Percentiles rank a stretch among this genome's conserved stretches.
phyloP scores from a whole-genome alignment of 2,888 invertebrate species.

The Eudasyphora cyanicolor region DNA sequence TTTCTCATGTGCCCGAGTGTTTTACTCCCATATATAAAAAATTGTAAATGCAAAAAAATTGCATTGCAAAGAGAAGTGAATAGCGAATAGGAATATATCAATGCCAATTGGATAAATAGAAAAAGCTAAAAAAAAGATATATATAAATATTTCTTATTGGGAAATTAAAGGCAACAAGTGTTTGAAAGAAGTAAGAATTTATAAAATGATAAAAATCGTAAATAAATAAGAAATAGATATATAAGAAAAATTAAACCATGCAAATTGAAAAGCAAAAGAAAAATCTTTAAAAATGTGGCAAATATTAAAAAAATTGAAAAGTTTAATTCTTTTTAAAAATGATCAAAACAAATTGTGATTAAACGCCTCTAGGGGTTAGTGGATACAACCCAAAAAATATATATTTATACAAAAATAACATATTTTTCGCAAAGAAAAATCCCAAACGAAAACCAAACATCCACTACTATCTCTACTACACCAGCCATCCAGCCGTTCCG shows the following conservation, averaged over 20 bases:
- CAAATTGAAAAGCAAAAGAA: background rate
- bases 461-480: slow-evolving; percentile 36
- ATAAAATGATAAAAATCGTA: background rate
- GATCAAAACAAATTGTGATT: slow-evolving; percentile 1
- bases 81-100: slow-evolving; percentile 68
- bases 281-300: background rate
- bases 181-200: background rate
- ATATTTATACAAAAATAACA: too few relatives aligned
- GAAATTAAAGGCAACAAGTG: slow-evolving; percentile 31
- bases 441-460: slow-evolving; percentile 41
- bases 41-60: slow-evolving; percentile 43
- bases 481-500: slow-evolving; percentile 36
- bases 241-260: background rate
- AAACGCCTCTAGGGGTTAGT: background rate
- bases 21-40: slow-evolving; percentile 44
- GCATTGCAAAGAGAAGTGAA: slow-evolving; percentile 74
- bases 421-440: slow-evolving; percentile 2
- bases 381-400: background rate
- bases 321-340: background rate
- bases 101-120: slow-evolving; percentile 75
- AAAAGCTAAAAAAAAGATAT: background rate
- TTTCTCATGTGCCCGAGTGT: slow-evolving; percentile 34
- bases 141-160: slow-evolving; percentile 72
- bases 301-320: slow-evolving; percentile 12
- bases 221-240: background rate